A percentile compares a stretch with the other conserved stretches of the same genome.
Conservation (phyloP, 53 echinoderm and acorn worm genomes). For the Temnopleurus reevesii region DNA sequence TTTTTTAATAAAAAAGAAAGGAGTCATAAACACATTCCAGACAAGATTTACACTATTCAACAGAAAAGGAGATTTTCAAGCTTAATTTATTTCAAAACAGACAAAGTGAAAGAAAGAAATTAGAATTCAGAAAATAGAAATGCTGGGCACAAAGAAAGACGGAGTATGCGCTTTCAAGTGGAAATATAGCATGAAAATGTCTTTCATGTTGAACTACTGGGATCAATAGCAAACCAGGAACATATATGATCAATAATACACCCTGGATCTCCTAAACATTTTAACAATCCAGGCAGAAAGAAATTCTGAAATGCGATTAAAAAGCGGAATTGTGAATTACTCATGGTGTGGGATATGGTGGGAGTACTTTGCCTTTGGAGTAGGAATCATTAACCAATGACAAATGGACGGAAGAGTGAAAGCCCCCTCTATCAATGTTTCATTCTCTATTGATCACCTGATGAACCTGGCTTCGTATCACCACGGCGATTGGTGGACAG, state of each 20-base stretch:
- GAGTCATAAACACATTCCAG: conserved; percentile 14
- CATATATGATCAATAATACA: conserved; percentile 3
- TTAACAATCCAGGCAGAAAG: conserved; percentile 11
- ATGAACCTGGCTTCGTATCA: conserved; percentile 31
- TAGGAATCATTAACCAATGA: conserved; percentile 44
- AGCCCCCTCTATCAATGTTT: conserved; percentile 16
- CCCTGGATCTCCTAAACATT: conserved; percentile 6
- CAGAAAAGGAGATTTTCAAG: not conserved
- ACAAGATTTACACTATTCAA: no score
- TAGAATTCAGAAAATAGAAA: not conserved
- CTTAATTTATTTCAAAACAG: not conserved
- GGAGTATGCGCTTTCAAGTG: not conserved
- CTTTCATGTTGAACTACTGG: conserved; percentile 3
- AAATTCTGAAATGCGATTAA: conserved; percentile 19
- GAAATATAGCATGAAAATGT: not conserved
- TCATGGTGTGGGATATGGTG: not conserved
- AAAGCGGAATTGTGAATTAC: conserved; percentile 7
- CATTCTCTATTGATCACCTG: conserved; percentile 44
- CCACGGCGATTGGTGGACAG: not conserved
- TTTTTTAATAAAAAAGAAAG: not conserved
- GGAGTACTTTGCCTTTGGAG: conserved; percentile 15
- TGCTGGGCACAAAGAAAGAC: not conserved
- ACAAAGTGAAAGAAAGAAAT: not conserved
- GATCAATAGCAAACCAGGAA: conserved; percentile 28
- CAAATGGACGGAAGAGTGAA: conserved; percentile 9